Base-by-base conservation (phyloP, 2,113 vertebrate species). In the Eulemur rufifrons region DNA sequence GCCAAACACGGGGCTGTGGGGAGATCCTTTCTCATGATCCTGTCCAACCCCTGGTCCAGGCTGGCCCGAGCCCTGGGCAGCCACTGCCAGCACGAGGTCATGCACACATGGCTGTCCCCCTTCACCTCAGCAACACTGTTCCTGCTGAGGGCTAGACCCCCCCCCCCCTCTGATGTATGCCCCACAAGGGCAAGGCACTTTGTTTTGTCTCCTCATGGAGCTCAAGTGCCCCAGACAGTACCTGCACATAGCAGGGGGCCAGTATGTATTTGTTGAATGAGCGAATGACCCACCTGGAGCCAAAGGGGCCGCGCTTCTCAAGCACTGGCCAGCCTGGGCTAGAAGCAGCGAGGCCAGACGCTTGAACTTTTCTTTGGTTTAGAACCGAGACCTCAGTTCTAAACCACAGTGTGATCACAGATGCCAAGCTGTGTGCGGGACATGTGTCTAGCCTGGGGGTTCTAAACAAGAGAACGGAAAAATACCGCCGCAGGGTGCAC, bases 1-100 rank as follows among this genome's bases (percentile, higher is more conserved):
- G 54, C 95, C 94, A 92, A 71, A 37, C 78, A 73, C 4, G 27
- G 76, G 95, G 97, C 96, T 37, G 37, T 87, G 47, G 15, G 94
- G 37, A 77, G 80, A 97, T 47, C 0, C 73, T 95, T 98, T 98
- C 97, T 97, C 96, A 97, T 78, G 96, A 69, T 91, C 71, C 92
- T 69, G 88, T 95, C 97, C 87, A 69, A 1, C 37, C 76, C 85
- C 66, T 68, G 59, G 45, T 3, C 94, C 42, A 89, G 95, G 94
- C 95, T 10, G 1, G 73, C 86, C 77, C 76, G 93, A 96, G 63
- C 0, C 0, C 18, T 23, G 61, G 90, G 68, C 80, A 34, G 47
- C 18, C 3, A 54, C 89, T 92, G 86, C 66, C 96, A 95, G 80
- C 89, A 42, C 4, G 91, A 61, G 68, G 82, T 74, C 74, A 86